Evolutionary conservation across 2,888 invertebrate species (phyloP).

Genomic region (Parapristionchus giblindavisi): DNA sequence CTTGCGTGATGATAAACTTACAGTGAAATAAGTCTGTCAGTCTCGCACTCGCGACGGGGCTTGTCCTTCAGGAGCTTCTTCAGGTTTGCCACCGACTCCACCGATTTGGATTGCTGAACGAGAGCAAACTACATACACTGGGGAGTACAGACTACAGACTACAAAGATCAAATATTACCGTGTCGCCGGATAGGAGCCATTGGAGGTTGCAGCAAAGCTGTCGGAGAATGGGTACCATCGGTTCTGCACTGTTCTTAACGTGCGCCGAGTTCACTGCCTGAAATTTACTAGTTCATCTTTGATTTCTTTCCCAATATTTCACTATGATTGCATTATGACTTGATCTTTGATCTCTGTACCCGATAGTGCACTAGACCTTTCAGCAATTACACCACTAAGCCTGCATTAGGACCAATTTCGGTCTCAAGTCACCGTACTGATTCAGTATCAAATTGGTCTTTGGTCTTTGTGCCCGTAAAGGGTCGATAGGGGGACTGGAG

Average conservation of each 20-base stretch:
- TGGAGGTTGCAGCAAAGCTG: constrained; percentile 32
- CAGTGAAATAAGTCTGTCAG: constrained; percentile 36
- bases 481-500: no score
- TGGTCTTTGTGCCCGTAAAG: no score
- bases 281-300: background rate
- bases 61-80: constrained; percentile 24
- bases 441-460: no score
- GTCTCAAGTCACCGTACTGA: no score
- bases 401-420: no score
- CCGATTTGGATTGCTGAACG: constrained; percentile 27
- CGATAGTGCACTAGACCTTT: background rate
- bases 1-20: background rate
- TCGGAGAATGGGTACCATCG: constrained; percentile 38
- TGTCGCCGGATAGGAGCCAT: constrained; percentile 32
- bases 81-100: constrained; percentile 10
- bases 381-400: no score
- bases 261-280: constrained; percentile 35
- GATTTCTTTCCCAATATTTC: background rate
- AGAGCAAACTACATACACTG: background rate
- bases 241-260: constrained; percentile 25
- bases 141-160: background rate
- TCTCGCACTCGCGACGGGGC: constrained; percentile 35
- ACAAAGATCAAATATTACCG: background rate
- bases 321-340: background rate
- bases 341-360: background rate